Evolutionary conservation across 2,113 vertebrate genomes (phyloP), one percentile per base, ranked within the genome.

Genomic region (Chaenocephalus aceratus): DNA sequence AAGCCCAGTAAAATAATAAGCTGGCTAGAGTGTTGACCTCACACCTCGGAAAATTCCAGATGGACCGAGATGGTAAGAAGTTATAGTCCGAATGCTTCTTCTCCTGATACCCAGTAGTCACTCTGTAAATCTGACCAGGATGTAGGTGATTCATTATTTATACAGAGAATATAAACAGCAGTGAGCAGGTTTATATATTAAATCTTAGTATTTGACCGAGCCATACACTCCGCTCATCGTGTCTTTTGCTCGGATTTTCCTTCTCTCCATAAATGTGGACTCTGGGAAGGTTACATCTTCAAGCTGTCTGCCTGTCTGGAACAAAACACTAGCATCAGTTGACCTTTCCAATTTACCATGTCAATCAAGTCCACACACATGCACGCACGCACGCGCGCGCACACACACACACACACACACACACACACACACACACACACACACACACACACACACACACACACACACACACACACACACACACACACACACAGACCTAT

Each of bases 311-410:
- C 57, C 68, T 72, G 80, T 80, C 88, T 82, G 76, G 26, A 80
- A 84, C 70, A 68, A 89, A 93, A 93, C 88, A 76, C 72, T 34
- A 89, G 91, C 86, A 89, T 79, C 86, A 79, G 80, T 85, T 89
- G 93, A 92, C 91, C 91, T 91, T 90, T 91, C 89, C 89, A 90
- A 91, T 94, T 94, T 93, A 89, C 84, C 83, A 76, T 88, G 89
- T 92, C 89, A 93, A 85, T 94, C 91, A 89, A 4, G 30, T 21
- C 10, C 56, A 12, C 23, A 16, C 66, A 45, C 46, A 5, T 21
- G 21, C 73, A 66, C 49, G 63, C 26, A 77, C 26, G 3, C 26
- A 26, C 26, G 2, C 26, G 2, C 26, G 2, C 26, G 2, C 26
- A 26, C 26, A 26, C 26, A 26, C 26, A 26, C 26, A 26, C 26